Evolutionary conservation across 2,113 vertebrate species (phyloP), one percentile per base, ranked within the genome.

Genomic region (Elachura formosa): DNA sequence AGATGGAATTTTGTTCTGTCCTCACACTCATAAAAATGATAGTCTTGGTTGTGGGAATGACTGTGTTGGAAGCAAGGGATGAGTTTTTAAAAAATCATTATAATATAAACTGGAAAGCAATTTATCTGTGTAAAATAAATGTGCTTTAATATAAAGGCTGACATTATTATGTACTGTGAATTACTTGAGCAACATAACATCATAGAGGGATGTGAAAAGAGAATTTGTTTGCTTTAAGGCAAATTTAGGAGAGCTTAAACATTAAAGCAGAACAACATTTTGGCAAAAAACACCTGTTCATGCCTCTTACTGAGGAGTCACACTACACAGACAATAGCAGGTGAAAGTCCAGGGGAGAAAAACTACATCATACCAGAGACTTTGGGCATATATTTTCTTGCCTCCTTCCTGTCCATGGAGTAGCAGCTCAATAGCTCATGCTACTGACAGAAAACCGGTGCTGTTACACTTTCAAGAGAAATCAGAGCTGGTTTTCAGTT

Each of bases 1-100:
- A 97, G 90, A 96, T 96, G 96, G 94, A 97, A 97, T 97, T 97
- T 96, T 88, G 58, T 96, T 96, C 96, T 95, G 81, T 96, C 90
- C 91, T 97, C 94, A 96, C 96, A 97, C 96, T 96, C 95, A 93
- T 96, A 96, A 96, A 96, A 96, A 85, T 86, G 83, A 94, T 97
- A 86, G 76, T 93, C n/a, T 1, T 75, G 68, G 62, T 88, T 95
- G 91, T 88, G 63, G 82, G 89, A 96, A 95, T 92, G 67, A 77
- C 87, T 94, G 67, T 84, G 36, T 83, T 88, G 54, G 72, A 77
- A 95, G 67, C 40, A 96, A 92, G 59, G 84, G 45, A 88, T 96
- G 87, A 81, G 75, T 96, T 96, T 90, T 95, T 86, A 89, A 95
- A 93, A 54, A 82, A 77, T 84, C 71, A 84, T 93, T 75, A 41